Conservation (phyloP, 1,140 invertebrate species). For the Acromyrmex echinatior region DNA sequence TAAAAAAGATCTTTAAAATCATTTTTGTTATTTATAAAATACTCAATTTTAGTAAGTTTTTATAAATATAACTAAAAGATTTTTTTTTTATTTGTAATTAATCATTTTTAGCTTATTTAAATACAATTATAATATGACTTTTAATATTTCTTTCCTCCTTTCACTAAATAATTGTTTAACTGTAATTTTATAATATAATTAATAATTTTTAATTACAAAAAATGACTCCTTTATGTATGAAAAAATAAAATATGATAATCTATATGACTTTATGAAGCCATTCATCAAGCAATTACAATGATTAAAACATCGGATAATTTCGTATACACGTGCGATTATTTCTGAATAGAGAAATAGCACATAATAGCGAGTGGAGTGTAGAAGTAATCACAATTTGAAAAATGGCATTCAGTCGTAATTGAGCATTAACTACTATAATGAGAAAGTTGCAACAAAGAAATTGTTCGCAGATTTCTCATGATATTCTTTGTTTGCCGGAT, state of each 20-base stretch:
- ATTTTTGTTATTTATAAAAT: too few species aligned
- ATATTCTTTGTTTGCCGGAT: constrained; percentile 10
- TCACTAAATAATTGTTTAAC: neutral
- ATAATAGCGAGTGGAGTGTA: neutral
- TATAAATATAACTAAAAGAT: too few species aligned
- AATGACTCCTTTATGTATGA: neutral
- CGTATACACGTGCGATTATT: neutral
- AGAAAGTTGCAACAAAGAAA: constrained; percentile 40
- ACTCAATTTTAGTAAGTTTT: too few species aligned
- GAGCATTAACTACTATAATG: neutral
- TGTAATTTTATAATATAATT: neutral
- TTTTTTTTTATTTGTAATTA: too few species aligned
- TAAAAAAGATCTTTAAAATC: too few species aligned
- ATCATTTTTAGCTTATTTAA: too few species aligned
- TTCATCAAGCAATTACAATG: constrained; percentile 25
- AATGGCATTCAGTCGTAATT: constrained; percentile 42
- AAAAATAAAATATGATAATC: neutral
- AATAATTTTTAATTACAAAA: constrained; percentile 1
- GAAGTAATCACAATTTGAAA: constrained; percentile 30
- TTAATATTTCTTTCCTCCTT: neutral
- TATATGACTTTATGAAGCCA: neutral
- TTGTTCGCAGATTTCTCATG: constrained; percentile 3
- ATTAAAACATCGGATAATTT: constrained; percentile 33
- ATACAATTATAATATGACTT: neutral
- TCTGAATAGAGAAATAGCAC: neutral